Evolutionary conservation across 2,888 invertebrate species (phyloP).

Genomic region (Chalcis sispes): DNA sequence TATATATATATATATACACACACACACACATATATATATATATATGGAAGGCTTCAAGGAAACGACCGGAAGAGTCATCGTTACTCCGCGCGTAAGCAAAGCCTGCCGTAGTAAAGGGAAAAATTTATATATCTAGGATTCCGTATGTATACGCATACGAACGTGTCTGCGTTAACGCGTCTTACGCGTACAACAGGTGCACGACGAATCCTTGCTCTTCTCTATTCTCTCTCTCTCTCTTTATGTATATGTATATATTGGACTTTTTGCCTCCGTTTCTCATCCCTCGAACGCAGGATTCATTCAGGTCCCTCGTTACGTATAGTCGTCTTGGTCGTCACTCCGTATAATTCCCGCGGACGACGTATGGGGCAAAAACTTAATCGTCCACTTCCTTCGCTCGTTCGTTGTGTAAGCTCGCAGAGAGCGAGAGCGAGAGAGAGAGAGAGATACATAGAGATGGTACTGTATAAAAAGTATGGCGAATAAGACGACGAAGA

Average conservation of each 20-base stretch:
- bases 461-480: too few species aligned
- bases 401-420: constrained; percentile 22
- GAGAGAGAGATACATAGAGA: too few species aligned
- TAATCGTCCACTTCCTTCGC: constrained; percentile 73
- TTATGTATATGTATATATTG: too few species aligned
- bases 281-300: neutral
- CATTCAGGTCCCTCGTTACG: constrained; percentile 1
- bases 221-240: constrained; percentile 3
- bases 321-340: neutral
- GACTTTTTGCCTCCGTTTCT: too few species aligned
- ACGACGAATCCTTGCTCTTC: constrained; percentile 36
- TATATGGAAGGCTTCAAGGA: constrained; percentile 22
- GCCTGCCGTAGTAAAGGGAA: neutral
- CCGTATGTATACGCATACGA: too few species aligned
- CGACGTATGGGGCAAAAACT: constrained; percentile 70
- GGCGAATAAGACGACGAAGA: too few species aligned
- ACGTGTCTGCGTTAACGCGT: too few species aligned
- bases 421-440: neutral
- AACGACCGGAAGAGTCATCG: constrained; percentile 47
- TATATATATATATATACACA: constrained; percentile 1
- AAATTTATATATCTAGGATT: too few species aligned
- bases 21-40: too few species aligned
- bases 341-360: constrained; percentile 49
- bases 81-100: constrained; percentile 22
- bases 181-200: constrained; percentile 49